Base-by-base conservation (phyloP, 2,888 invertebrate genomes). In the Agrotis exclamationis region DNA sequence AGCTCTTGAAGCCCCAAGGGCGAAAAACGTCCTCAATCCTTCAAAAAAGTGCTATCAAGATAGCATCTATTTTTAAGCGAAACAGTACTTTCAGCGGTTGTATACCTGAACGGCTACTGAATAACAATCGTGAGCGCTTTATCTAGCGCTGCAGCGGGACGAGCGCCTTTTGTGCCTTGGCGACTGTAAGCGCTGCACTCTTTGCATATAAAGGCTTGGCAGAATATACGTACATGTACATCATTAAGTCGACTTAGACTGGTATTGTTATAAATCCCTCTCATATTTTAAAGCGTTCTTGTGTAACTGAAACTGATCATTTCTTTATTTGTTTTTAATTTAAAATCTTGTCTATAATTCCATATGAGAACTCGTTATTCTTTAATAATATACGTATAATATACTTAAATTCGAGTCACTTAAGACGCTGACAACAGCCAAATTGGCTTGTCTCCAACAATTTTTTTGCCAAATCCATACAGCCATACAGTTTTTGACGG, bases 91-190 rank as follows among this genome's bases (percentile, higher is more conserved):
- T 60, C 18, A 64, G 53, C 22, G 48, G 14, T 63, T 74, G 20
- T 65, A 60, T 66, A 66, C 13, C 66, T 58, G 56, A 65, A 71
- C 24, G 58, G 33, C 54, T 54, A 63, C 62, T 76, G 76, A 72
- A 79, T 79, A 76, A 64, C 64, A 76, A 80, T 65, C 24, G 45
- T 28, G 51, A 20, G 14, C 14, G 57, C 54, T 79, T 63, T 67
- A 64, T 64, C 33, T 72, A 65, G 60, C 66, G 66, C 45, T 74
- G 24, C 74, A 58, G 39, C 2, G 57, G 53, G 64, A 58, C 39
- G 53, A 64, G 20, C 64, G 28, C 48, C 78, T 79, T 64, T 76
- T 76, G 80, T 78, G 70, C 18, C n/a, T 51, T 50, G 53, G 59
- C 51, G 56, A 66, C 65, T 62, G 71, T 54, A 16, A 70, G 64